These are phyloP conservation scores for Mastigias papua DNA, from an alignment of 30 jellyfish, hydroid and myxozoan species.

Conservation along the genomic window DNA sequence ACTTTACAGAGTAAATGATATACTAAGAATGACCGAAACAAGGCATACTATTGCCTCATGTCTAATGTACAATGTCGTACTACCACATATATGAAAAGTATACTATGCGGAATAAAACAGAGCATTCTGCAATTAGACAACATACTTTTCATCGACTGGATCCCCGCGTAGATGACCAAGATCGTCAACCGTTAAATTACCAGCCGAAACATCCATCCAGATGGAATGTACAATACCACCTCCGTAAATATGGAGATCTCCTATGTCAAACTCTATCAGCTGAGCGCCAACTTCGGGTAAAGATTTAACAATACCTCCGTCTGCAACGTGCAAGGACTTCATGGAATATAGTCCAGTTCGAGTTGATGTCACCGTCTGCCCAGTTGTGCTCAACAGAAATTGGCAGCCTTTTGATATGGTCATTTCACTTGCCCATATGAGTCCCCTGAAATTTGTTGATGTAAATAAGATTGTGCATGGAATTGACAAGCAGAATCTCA, in stretches of 20 bases:
- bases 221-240: conserved; percentile 62
- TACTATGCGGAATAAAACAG: too few relatives aligned
- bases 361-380: conserved; percentile 47
- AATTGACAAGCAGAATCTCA: too few relatives aligned
- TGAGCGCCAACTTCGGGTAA: conserved; percentile 61
- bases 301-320: conserved; percentile 68
- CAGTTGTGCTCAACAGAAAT: conserved; percentile 53
- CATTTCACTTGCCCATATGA: conserved; percentile 47
- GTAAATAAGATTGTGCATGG: too few relatives aligned
- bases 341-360: conserved; percentile 61
- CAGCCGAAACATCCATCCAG: conserved; percentile 47
- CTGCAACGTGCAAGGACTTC: conserved; percentile 48
- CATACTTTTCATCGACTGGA: conserved; percentile 50
- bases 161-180: conserved; percentile 66
- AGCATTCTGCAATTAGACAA: neutral
- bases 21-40: too few relatives aligned
- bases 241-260: conserved; percentile 59
- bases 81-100: too few relatives aligned
- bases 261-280: conserved; percentile 49
- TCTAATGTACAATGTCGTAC: too few relatives aligned
- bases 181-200: conserved; percentile 67
- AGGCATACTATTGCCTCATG: too few relatives aligned
- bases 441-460: conserved; percentile 25
- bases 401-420: conserved; percentile 61
- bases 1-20: too few relatives aligned